These are phyloP conservation scores for Gila robusta DNA, from an alignment of 2,797 vertebrate genomes.

Conservation along the genomic window DNA sequence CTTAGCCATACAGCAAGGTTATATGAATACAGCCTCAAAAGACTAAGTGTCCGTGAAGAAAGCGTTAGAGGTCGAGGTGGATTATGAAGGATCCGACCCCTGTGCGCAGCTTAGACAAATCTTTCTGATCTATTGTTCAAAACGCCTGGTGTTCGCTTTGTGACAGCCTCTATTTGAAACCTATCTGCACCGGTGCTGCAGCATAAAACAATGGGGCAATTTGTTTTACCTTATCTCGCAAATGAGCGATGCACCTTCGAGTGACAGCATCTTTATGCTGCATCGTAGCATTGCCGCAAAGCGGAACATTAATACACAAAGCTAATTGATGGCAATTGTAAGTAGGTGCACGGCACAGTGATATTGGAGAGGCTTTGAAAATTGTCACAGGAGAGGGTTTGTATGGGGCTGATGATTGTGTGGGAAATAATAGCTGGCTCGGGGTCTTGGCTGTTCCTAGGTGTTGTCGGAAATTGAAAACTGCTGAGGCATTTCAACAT, in stretches of 20 bases:
- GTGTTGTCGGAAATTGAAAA: conserved; percentile 63
- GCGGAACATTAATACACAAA: conserved; percentile 65
- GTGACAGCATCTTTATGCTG: conserved; percentile 63
- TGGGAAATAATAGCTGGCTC: conserved; percentile 54
- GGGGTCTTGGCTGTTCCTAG: conserved; percentile 51
- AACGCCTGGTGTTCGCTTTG: conserved; percentile 52
- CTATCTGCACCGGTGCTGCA: conserved; percentile 58
- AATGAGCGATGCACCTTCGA: conserved; percentile 61
- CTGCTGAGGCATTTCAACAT: conserved; percentile 63
- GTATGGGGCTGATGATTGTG: conserved; percentile 47
- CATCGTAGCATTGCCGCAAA: conserved; percentile 55
- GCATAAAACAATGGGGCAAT: conserved; percentile 64
- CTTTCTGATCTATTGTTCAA: conserved; percentile 63
- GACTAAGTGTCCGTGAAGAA: conserved; percentile 24
- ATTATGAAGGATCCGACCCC: conserved; percentile 35
- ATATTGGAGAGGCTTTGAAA: conserved; percentile 52
- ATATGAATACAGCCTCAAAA: conserved; percentile 50
- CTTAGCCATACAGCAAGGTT: conserved; percentile 47
- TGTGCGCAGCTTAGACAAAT: conserved; percentile 46
- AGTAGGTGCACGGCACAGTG: conserved; percentile 48
- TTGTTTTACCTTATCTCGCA: conserved; percentile 66
- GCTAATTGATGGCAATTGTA: conserved; percentile 65
- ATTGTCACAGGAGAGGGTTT: conserved; percentile 54
- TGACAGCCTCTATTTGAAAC: conserved; percentile 63
- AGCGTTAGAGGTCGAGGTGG: conserved; percentile 43